Evolutionary conservation across 2,888 invertebrate species (phyloP), one percentile per base, ranked within the genome.

Genomic region (Idaea straminata): DNA sequence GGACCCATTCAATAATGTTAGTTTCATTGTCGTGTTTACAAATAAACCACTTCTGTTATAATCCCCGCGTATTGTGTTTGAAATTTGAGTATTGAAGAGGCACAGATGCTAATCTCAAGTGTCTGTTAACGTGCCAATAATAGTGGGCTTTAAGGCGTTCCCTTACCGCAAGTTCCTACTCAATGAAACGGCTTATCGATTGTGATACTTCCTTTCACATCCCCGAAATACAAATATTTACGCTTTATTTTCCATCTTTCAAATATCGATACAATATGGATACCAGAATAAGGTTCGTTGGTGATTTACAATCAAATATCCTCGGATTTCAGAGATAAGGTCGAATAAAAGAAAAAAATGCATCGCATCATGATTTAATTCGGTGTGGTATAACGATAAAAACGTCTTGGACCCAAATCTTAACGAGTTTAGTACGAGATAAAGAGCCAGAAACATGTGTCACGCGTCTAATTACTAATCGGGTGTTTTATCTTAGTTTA

Each of bases 101-200:
- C 83, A 88, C 92, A 92, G 92, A 92, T 92, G 92, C 91, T 92
- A 92, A 92, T 92, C 92, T 92, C 92, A 92, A 92, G 92, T 92
- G 92, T 92, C 89, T 87, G 88, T 91, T 91, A 91, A 90, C 91
- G 86, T 85, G 84, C 77, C 82, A 81, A 92, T 91, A 92, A 92
- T 90, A 89, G 84, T 10, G 75, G 82, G 84, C 86, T 85, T 88
- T 88, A 87, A 87, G 81, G 78, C 81, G 83, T 85, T 79, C 80
- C 83, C 80, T 83, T 77, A 84, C 89, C 87, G 83, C 87, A 85
- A 86, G 77, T 82, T 83, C 84, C 84, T 82, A 83, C 82, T 76
- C 77, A 75, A 64, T 78, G 74, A 77, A 82, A 82, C 72, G 80
- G 80, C 78, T 81, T 78, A 78, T 76, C 80, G 78, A 75, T 76